Percentiles rank a stretch among this genome's conserved stretches.
Conservation (phyloP, 2,888 invertebrate genomes). For the Petrophora chlorosata region DNA sequence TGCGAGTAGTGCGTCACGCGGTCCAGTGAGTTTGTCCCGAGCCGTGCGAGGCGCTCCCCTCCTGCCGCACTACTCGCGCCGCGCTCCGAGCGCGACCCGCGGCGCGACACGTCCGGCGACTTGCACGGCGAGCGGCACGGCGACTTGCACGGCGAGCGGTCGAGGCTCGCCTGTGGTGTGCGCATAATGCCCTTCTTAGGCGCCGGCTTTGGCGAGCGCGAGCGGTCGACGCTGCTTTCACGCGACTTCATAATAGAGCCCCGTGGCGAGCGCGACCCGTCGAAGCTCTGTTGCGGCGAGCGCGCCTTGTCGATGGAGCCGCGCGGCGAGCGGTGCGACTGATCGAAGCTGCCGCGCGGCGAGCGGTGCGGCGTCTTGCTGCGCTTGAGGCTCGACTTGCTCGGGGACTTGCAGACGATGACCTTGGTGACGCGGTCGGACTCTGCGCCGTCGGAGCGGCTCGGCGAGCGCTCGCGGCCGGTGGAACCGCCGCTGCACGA, state of each 20-base stretch:
- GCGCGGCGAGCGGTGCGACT: conserved; percentile 77
- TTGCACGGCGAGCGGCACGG: conserved; percentile 77
- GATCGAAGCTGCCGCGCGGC: conserved; percentile 81
- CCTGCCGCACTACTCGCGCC: too few relatives aligned
- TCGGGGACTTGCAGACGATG: conserved; percentile 79
- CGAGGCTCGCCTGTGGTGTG: conserved; percentile 78
- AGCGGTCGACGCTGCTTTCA: conserved; percentile 72
- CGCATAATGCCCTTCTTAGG: conserved; percentile 81
- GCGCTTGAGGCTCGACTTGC: conserved; percentile 76
- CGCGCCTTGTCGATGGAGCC: conserved; percentile 83
- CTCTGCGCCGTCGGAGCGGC: conserved; percentile 63
- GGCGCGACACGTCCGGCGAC: too few relatives aligned
- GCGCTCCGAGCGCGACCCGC: too few relatives aligned
- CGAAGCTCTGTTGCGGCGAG: conserved; percentile 84
- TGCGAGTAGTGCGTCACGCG: conserved; percentile 78
- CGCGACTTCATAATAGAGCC: conserved; percentile 78
- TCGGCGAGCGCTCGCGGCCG: conserved; percentile 74
- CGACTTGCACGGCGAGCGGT: conserved; percentile 75
- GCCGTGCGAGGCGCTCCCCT: conserved; percentile 71
- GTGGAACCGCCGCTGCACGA: conserved; percentile 82
- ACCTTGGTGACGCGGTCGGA: conserved; percentile 78
- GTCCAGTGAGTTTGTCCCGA: conserved; percentile 78
- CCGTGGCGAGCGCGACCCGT: conserved; percentile 76
- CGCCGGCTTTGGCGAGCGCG: conserved; percentile 75
- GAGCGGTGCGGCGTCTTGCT: conserved; percentile 73